Base-by-base conservation (phyloP, 53 echinoderm and acorn worm species). In the Patiria pectinifera region DNA sequence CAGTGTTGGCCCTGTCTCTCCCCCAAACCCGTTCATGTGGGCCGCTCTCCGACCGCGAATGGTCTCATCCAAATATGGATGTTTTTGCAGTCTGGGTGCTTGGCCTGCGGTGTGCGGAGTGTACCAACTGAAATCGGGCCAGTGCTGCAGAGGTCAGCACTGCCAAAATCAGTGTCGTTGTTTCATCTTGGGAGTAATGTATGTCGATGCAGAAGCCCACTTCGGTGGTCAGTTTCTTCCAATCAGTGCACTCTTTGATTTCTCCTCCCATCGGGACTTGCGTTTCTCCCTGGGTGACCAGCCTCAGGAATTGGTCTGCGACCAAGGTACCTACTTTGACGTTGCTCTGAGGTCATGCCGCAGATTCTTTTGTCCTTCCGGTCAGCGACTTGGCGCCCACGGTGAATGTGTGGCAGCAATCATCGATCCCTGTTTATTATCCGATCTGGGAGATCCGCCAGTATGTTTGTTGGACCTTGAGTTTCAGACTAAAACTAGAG, bases 161-260 rank as follows among this genome's bases (percentile, higher is more conserved):
- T 82, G 82, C 44, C 44, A 25, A 46, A 0, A 45, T 22, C 6
- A 4, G 74, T 74, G 74, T 24, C 22, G 10, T 4, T 74, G 74
- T 24, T 4, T 23, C 10, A 18, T 21, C 21, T 18, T 21, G 10
- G 74, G 19, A 74, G 24, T 10, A 66, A 35, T 35, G 35, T 35
- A 35, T 35, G 35, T 35, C 35, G 35, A 35, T 35, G 35, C 35
- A 35, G 35, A 35, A 35, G 35, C 35, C 35, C 35, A 0, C 35
- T 35, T 35, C 35, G 35, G 35, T 35, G 35, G 35, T 35, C 35
- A 35, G 26, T 35, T 46, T 15, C 46, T 82, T 59, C 82, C 82
- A 8, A 82, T 82, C 59, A 59, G 53, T n/a, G 82, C 82, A 2
- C 59, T 82, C 11, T 82, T 82, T 24, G 82, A 82, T 59, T 82